A percentile compares a stretch with the other conserved stretches of the same genome.
Conservation (phyloP, 2,888 invertebrate genomes). For the Ommatoiulus sabulosus region DNA sequence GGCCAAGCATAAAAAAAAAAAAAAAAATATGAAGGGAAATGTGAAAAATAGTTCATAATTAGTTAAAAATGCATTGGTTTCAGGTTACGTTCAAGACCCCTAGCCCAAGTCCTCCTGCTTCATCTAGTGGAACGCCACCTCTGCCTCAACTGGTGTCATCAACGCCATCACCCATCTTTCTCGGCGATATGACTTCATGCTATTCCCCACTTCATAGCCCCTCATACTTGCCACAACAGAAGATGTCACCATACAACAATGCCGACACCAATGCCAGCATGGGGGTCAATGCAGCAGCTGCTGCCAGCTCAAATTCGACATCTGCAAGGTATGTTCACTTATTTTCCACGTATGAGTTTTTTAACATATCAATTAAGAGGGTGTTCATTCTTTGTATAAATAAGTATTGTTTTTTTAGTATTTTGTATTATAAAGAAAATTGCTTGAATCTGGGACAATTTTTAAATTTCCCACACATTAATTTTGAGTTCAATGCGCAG, state of each 20-base stretch:
- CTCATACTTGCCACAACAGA: constrained; percentile 13
- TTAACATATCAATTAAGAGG: too few species aligned
- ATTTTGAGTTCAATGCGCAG: too few species aligned
- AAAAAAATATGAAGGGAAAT: not conserved
- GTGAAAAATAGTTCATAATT: not conserved
- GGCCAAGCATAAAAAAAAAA: not conserved
- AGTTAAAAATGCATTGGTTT: constrained; percentile 58
- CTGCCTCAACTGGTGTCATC: constrained; percentile 38
- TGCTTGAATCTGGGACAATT: too few species aligned
- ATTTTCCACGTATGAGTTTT: not conserved
- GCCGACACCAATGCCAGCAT: not conserved
- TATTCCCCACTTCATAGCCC: constrained; percentile 47
- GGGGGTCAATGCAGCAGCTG: not conserved
- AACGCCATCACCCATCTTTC: constrained; percentile 58
- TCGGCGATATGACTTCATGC: constrained; percentile 25
- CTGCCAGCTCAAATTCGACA: not conserved
- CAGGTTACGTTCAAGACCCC: constrained; percentile 74
- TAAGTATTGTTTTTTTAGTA: too few species aligned
- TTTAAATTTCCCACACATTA: too few species aligned
- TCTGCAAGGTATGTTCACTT: not conserved
- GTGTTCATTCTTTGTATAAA: too few species aligned
- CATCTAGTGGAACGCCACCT: constrained; percentile 60
- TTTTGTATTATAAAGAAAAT: too few species aligned
- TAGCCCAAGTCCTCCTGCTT: constrained; percentile 63
- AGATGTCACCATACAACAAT: not conserved